Base-by-base conservation (phyloP, 2,797 vertebrate genomes). In the Argentina silus region DNA sequence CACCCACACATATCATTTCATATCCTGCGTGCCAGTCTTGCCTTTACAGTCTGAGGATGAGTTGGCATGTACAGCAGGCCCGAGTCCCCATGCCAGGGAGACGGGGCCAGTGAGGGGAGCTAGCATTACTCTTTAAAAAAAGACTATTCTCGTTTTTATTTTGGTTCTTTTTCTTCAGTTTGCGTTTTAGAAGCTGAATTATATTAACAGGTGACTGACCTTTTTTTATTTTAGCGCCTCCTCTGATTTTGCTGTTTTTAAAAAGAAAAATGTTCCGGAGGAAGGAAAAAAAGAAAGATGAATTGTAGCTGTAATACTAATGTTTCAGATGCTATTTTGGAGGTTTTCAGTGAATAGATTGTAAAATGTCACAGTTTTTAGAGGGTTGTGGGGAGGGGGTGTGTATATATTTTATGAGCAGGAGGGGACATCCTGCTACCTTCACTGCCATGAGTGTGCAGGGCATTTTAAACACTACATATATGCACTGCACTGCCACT, bases 381-480 rank as follows among this genome's bases (percentile, higher is more conserved):
- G 45, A 77, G 73, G 68, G 78, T 74, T 67, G 36, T 57, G 69
- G 69, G 78, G 62, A 47, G 72, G 84, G 53, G 75, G 77, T 61
- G 80, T 90, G 88, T 90, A 90, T 23, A 91, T 91, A 90, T 82
- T 77, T 78, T 86, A 77, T 73, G 67, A 84, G 27, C 27, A 36
- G 79, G 74, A 83, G 82, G 76, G 78, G 85, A 88, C 85, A 84
- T 87, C 83, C 89, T 90, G 92, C 90, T 93, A 91, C 92, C 92
- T 91, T 93, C 92, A 90, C 85, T 76, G 77, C 85, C 90, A 79
- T 71, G 73, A 36, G 50, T 73, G 62, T 74, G 70, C 76, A 77
- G 59, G 75, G 70, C 48, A 72, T 86, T 81, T 80, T n/a, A 67
- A 79, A 69, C 15, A 75, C 59, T 74, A 87, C 85, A 83, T 87